These are phyloP conservation scores for Tenebrosternarchus preto DNA, from an alignment of 2,113 vertebrate genomes.

Conservation along the genomic window DNA sequence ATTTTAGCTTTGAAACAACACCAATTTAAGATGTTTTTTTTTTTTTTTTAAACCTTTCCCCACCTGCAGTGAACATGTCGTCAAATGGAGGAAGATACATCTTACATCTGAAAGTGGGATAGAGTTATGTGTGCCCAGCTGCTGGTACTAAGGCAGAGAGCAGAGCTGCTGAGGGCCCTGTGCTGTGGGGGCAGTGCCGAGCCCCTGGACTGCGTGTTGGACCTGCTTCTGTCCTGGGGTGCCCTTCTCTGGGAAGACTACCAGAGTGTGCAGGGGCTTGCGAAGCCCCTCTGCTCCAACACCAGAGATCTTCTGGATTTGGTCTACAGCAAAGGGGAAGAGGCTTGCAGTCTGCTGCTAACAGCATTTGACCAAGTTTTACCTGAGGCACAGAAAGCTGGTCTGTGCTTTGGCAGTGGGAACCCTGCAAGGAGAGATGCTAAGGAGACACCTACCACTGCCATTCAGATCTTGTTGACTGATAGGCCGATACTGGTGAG, in stretches of 20 bases:
- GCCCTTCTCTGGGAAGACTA: conserved; percentile 81
- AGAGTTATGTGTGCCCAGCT: conserved; percentile 71
- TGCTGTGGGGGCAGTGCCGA: conserved; percentile 75
- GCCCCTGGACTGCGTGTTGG: conserved; percentile 76
- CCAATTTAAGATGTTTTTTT: no score
- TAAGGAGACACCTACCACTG: conserved; percentile 40
- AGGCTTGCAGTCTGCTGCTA: conserved; percentile 66
- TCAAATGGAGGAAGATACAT: neutral
- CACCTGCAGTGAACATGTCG: neutral
- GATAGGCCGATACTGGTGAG: conserved; percentile 73
- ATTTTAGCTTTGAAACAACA: neutral
- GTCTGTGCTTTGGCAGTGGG: conserved; percentile 48
- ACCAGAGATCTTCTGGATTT: conserved; percentile 77
- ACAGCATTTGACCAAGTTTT: conserved; percentile 66
- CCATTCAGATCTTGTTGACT: conserved; percentile 62
- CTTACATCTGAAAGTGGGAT: neutral
- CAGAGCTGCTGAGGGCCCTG: conserved; percentile 72
- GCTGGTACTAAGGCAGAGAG: conserved; percentile 72
- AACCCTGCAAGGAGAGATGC: neutral
- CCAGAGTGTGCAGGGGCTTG: conserved; percentile 64
- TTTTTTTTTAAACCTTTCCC: neutral
- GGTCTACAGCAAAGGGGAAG: conserved; percentile 73
- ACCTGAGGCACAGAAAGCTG: conserved; percentile 57
- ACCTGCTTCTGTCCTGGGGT: conserved; percentile 76
- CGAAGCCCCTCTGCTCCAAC: conserved; percentile 68